phyloP scores from a whole-genome alignment of 2,797 vertebrate species.

The Rhadinocentrus ornatus region DNA sequence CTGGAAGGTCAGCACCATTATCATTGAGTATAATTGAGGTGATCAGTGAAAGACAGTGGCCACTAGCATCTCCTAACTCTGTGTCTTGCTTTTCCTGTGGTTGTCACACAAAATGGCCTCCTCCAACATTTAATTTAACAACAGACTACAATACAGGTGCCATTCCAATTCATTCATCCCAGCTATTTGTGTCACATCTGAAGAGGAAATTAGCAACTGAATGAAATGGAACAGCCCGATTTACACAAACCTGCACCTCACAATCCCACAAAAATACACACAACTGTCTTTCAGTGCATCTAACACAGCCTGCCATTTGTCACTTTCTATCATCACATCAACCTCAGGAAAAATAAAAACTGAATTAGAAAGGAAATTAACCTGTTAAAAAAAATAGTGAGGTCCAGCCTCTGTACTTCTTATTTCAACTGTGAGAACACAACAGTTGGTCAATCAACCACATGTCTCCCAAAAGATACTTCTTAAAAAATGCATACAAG shows the following conservation, averaged over 20 bases:
- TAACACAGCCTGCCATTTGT: conserved; percentile 63
- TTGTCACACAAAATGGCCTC: conserved; percentile 81
- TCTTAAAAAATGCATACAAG: conserved; percentile 75
- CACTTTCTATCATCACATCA: conserved; percentile 59
- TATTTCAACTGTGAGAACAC: conserved; percentile 60
- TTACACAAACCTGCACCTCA: conserved; percentile 62
- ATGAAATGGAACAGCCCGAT: conserved; percentile 43
- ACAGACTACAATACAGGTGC: conserved; percentile 39
- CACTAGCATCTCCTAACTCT: conserved; percentile 46
- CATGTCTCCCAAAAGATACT: conserved; percentile 55
- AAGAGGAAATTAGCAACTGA: conserved; percentile 14
- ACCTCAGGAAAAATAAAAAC: conserved; percentile 58
- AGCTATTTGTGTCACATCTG: background rate
- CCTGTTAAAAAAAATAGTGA: conserved; percentile 80
- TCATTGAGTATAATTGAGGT: conserved; percentile 55
- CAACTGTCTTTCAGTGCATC: conserved; percentile 76
- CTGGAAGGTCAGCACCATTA: conserved; percentile 76
- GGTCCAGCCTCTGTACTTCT: conserved; percentile 80
- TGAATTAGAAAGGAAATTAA: conserved; percentile 70
- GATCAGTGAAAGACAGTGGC: conserved; percentile 56
- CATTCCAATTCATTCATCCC: conserved; percentile 48
- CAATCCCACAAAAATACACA: conserved; percentile 59
- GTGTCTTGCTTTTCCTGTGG: conserved; percentile 70
- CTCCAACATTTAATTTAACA: conserved; percentile 45
- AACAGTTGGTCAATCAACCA: conserved; percentile 52